phyloP scores from a whole-genome alignment of 2,888 invertebrate species.

The Drosophila neutralis region DNA sequence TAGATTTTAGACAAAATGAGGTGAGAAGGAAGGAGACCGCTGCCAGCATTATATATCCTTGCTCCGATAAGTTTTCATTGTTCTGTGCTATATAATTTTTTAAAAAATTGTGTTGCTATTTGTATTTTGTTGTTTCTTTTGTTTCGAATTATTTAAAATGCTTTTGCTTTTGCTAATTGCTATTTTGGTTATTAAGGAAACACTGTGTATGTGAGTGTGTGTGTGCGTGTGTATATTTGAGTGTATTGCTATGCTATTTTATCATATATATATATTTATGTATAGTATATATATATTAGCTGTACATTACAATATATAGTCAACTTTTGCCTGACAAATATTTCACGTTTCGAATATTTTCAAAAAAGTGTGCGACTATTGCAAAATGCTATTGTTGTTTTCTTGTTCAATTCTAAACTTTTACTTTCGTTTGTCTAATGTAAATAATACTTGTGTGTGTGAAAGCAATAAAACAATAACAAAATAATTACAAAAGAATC shows the following conservation, averaged over 20 bases:
- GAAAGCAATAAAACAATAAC: slow-evolving; percentile 34
- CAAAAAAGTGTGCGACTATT: slow-evolving; percentile 52
- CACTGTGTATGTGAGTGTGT: slow-evolving; percentile 46
- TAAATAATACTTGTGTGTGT: slow-evolving; percentile 72
- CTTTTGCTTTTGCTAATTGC: slow-evolving; percentile 48
- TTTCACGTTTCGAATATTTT: slow-evolving; percentile 48
- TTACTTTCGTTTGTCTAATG: slow-evolving; percentile 35
- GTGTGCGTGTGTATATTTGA: slow-evolving; percentile 20
- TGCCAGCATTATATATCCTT: slow-evolving; percentile 18
- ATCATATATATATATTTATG: slow-evolving; percentile 40
- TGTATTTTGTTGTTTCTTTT: slow-evolving; percentile 4
- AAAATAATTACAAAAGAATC: slow-evolving; percentile 35
- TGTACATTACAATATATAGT: slow-evolving; percentile 69
- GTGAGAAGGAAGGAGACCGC: background rate
- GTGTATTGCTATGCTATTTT: slow-evolving; percentile 51
- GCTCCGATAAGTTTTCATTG: slow-evolving; percentile 18
- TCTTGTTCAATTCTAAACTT: background rate
- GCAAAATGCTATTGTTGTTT: slow-evolving; percentile 14
- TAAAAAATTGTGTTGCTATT: slow-evolving; percentile 25
- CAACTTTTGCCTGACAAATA: slow-evolving; percentile 52
- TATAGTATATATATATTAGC: slow-evolving; percentile 49
- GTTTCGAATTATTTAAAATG: slow-evolving; percentile 35
- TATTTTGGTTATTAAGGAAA: slow-evolving; percentile 74
- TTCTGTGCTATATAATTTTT: slow-evolving; percentile 33
- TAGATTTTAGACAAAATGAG: slow-evolving; percentile 10